Conservation (phyloP, 30 jellyfish, hydroid and myxozoan genomes). For the Aurelia aurita region DNA sequence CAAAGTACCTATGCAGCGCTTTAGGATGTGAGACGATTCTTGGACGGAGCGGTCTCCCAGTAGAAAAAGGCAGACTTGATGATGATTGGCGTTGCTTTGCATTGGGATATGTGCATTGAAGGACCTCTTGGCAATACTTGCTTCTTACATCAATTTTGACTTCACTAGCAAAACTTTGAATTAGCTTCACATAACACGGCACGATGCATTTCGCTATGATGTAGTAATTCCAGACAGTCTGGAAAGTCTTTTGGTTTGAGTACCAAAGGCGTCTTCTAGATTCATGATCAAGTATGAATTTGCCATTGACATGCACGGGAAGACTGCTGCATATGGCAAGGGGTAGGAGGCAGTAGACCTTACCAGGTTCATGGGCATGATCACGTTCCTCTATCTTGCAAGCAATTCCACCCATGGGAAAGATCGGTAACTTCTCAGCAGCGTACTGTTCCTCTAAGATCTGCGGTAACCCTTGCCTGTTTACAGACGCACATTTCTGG, state of each 20-base stretch:
- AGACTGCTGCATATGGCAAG: constrained; percentile 45
- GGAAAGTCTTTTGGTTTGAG: constrained; percentile 36
- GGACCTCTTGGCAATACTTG: not conserved
- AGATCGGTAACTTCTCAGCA: constrained; percentile 7
- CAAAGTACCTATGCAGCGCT: constrained; percentile 8
- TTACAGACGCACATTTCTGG: constrained; percentile 47
- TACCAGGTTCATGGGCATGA: not conserved
- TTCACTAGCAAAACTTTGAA: not conserved
- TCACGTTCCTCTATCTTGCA: not conserved
- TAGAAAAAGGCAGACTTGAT: not conserved
- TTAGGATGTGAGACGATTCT: not conserved
- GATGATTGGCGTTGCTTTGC: not conserved
- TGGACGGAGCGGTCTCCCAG: too few species aligned
- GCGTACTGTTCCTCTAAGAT: constrained; percentile 21
- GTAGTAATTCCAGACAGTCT: constrained; percentile 67
- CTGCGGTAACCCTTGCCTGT: constrained; percentile 19
- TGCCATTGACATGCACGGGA: constrained; percentile 76
- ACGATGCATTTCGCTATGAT: constrained; percentile 61
- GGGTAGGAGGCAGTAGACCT: constrained; percentile 80
- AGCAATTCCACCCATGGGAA: constrained; percentile 88
- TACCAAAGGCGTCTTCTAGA: constrained; percentile 74
- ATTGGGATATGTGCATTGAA: constrained; percentile 2
- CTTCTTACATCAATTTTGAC: not conserved
- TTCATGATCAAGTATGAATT: constrained; percentile 79
- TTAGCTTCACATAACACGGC: constrained; percentile 67